Evolutionary conservation across 2,113 vertebrate species (phyloP).

Genomic region (Hystrix cristata): DNA sequence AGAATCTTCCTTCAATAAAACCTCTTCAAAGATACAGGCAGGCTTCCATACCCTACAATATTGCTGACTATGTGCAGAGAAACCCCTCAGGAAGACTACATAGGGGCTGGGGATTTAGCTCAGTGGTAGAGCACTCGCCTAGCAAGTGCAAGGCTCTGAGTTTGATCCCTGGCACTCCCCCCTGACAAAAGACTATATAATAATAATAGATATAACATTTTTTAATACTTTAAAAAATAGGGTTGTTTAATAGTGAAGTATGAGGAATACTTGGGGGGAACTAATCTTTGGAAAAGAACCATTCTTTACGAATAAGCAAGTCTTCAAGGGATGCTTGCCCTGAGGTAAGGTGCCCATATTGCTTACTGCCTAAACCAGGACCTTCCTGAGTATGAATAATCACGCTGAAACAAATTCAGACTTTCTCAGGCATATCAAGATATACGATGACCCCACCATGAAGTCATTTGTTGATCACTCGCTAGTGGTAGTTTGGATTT

Average conservation of each 20-base stretch:
- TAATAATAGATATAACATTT: neutral
- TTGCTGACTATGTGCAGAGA: neutral
- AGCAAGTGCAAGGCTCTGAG: too few species aligned
- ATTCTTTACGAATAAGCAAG: neutral
- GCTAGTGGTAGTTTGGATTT: neutral
- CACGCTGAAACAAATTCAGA: neutral
- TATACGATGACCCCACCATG: neutral
- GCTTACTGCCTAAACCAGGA: neutral
- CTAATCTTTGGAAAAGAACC: slow-evolving; percentile 17
- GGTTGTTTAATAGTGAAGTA: neutral
- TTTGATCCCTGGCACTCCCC: too few species aligned
- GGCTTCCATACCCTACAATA: neutral
- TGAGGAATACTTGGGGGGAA: neutral
- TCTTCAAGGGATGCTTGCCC: neutral
- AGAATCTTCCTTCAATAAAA: slow-evolving; percentile 49
- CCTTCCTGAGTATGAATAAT: slow-evolving; percentile 12
- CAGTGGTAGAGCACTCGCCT: too few species aligned
- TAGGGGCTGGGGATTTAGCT: too few species aligned
- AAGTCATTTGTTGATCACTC: neutral
- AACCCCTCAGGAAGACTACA: neutral
- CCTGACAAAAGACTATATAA: neutral
- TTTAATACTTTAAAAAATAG: neutral
- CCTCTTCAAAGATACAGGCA: slow-evolving; percentile 26
- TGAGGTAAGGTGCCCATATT: neutral
- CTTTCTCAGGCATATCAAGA: neutral